These are phyloP conservation scores for Brachyhypopomus gauderio DNA, from an alignment of 2,113 vertebrate species.

Conservation along the genomic window DNA sequence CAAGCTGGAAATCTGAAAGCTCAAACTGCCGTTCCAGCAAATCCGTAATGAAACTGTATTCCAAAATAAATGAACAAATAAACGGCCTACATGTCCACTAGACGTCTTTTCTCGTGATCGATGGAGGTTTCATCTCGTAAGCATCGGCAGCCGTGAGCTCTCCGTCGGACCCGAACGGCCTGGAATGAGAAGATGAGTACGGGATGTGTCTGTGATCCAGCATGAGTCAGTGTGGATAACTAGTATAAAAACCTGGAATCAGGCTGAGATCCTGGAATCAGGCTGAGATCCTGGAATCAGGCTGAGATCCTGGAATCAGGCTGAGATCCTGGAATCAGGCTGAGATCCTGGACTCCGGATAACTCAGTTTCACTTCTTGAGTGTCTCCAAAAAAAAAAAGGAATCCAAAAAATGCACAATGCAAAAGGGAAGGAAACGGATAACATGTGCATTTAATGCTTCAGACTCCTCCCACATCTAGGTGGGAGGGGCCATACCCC, in stretches of 20 bases:
- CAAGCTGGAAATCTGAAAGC: not conserved
- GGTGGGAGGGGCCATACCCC: not conserved
- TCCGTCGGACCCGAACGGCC: not conserved
- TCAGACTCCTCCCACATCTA: not conserved
- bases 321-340: too few relatives aligned
- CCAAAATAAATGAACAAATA: not conserved
- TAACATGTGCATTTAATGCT: not conserved
- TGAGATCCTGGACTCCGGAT: too few relatives aligned
- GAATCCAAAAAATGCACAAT: too few relatives aligned
- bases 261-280: too few relatives aligned
- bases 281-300: too few relatives aligned
- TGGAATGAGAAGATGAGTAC: not conserved
- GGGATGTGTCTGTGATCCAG: not conserved
- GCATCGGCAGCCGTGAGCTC: slow-evolving; percentile 6
- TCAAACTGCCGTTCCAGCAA: not conserved
- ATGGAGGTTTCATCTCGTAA: slow-evolving; percentile 17
- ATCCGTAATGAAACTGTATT: not conserved
- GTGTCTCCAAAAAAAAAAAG: too few relatives aligned
- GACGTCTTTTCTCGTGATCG: not conserved
- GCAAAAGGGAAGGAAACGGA: too few relatives aligned
- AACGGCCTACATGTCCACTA: not conserved
- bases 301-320: not conserved
- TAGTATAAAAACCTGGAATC: too few relatives aligned
- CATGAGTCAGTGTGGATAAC: not conserved
- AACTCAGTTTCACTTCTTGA: too few relatives aligned